phyloP scores from a whole-genome alignment of 2,888 invertebrate species.

The Drosophila lacicola region DNA sequence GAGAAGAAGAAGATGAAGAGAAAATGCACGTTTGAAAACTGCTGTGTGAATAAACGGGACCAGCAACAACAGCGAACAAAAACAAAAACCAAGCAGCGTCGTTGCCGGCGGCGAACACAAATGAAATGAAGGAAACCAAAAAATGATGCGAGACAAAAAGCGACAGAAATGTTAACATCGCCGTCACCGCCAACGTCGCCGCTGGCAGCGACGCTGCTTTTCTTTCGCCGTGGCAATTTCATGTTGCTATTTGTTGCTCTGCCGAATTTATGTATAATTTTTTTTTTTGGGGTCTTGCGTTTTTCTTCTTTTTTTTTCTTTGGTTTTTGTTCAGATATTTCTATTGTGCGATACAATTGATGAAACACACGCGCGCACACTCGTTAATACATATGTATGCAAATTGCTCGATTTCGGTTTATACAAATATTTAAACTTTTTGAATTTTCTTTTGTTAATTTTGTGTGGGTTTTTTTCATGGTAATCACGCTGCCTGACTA shows the following conservation, averaged over 20 bases:
- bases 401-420: constrained; percentile 58
- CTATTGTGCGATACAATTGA: constrained; percentile 74
- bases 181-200: constrained; percentile 29
- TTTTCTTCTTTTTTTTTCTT: constrained; percentile 38
- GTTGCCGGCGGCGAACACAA: constrained; percentile 61
- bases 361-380: constrained; percentile 80
- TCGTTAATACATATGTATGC: constrained; percentile 52
- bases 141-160: constrained; percentile 20
- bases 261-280: constrained; percentile 65
- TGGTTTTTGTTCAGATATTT: constrained; percentile 48
- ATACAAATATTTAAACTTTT: constrained; percentile 56
- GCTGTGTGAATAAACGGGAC: constrained; percentile 18
- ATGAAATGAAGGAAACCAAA: constrained; percentile 43
- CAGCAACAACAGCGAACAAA: constrained; percentile 29
- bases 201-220: constrained; percentile 50
- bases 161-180: constrained; percentile 46
- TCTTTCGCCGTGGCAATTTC: constrained; percentile 61
- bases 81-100: constrained; percentile 33
- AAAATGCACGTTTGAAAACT: constrained; percentile 40
- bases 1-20: constrained; percentile 54
- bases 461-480: constrained; percentile 18
- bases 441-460: constrained; percentile 19
- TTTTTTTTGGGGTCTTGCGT: constrained; percentile 24
- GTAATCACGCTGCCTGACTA: constrained; percentile 28
- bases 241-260: constrained; percentile 59